These are phyloP conservation scores for Petroica traversi DNA, from an alignment of 2,113 vertebrate species.

Conservation along the genomic window DNA sequence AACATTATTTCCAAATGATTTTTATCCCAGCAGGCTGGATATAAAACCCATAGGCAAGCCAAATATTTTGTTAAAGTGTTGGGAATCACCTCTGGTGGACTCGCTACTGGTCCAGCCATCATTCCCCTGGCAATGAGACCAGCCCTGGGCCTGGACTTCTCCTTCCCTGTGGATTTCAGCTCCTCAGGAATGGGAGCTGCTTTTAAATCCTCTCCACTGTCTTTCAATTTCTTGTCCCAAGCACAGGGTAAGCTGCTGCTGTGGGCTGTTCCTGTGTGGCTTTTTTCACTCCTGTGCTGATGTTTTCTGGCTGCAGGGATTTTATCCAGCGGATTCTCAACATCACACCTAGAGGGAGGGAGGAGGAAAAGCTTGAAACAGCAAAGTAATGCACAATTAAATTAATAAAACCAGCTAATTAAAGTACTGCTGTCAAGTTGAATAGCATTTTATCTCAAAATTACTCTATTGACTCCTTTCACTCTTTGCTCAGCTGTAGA, in stretches of 20 bases:
- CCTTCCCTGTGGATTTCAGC: conserved; percentile 45
- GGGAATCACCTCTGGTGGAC: conserved; percentile 74
- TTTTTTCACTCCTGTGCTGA: conserved; percentile 25
- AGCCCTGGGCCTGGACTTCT: conserved; percentile 70
- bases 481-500: not conserved
- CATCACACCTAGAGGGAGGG: conserved; percentile 56
- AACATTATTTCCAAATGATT: not conserved
- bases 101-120: conserved; percentile 81
- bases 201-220: conserved; percentile 18
- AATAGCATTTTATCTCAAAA: not conserved
- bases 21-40: not conserved
- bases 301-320: conserved; percentile 35
- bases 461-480: not conserved
- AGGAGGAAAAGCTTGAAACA: not conserved
- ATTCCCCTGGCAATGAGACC: conserved; percentile 79
- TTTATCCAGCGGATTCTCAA: conserved; percentile 19
- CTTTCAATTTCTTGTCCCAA: conserved; percentile 36
- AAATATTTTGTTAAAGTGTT: not conserved
- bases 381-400: not conserved
- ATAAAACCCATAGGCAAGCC: not conserved
- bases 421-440: not conserved
- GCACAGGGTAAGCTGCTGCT: not conserved
- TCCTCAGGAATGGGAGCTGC: conserved; percentile 8
- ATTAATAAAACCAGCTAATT: not conserved
- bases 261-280: not conserved